Conservation (phyloP, 92 coral and sea anemone species). For the Zoanthus sansibaricus region DNA sequence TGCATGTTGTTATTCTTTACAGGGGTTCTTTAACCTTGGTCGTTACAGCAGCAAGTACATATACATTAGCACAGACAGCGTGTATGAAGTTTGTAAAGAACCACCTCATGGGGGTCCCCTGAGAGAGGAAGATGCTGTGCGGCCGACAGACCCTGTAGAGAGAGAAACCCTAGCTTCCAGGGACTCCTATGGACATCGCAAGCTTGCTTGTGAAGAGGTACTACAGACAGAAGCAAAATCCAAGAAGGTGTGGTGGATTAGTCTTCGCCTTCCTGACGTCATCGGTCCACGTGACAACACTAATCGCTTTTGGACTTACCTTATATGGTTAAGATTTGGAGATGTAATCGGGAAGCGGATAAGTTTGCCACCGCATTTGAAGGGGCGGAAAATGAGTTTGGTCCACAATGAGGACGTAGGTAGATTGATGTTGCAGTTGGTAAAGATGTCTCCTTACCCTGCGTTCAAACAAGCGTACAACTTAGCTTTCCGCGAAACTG, state of each 20-base stretch:
- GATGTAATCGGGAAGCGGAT: slow-evolving; percentile 77
- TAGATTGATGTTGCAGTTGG: slow-evolving; percentile 62
- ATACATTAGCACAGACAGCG: slow-evolving; percentile 91
- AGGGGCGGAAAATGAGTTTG: slow-evolving; percentile 79
- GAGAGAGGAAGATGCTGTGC: slow-evolving; percentile 89
- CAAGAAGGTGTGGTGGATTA: slow-evolving; percentile 72
- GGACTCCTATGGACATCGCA: slow-evolving; percentile 87
- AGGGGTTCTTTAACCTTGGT: slow-evolving; percentile 76
- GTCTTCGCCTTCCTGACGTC: slow-evolving; percentile 94
- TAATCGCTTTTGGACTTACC: slow-evolving; percentile 92
- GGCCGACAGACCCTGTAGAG: slow-evolving; percentile 74
- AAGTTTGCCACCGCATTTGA: slow-evolving; percentile 71
- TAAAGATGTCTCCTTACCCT: slow-evolving; percentile 44
- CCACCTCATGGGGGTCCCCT: slow-evolving; percentile 84
- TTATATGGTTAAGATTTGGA: slow-evolving; percentile 89
- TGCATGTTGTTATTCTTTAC: background rate
- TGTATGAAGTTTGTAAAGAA: slow-evolving; percentile 90
- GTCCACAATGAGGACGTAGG: slow-evolving; percentile 86
- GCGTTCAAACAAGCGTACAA: slow-evolving; percentile 82
- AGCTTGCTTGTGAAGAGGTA: slow-evolving; percentile 85
- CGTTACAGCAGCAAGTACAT: slow-evolving; percentile 84
- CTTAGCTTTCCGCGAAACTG: slow-evolving; percentile 83
- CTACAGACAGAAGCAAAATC: slow-evolving; percentile 70
- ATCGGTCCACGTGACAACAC: slow-evolving; percentile 98
- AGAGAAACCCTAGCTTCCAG: slow-evolving; percentile 61